A percentile compares a stretch with the other conserved stretches of the same genome.
phyloP scores from a whole-genome alignment of 2,888 invertebrate genomes.

The Epistrophe eligans region DNA sequence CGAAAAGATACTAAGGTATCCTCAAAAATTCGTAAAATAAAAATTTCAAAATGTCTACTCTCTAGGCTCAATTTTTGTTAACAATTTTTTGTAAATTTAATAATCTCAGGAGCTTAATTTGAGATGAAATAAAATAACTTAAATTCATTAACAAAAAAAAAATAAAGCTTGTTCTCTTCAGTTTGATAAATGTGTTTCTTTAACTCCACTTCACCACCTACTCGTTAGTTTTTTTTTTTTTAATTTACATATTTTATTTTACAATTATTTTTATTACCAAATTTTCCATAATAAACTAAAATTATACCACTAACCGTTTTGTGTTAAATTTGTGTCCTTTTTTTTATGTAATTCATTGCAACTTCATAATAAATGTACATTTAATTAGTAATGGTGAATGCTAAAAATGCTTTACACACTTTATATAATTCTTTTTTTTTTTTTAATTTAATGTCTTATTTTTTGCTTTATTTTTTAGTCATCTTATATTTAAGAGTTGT shows the following conservation, averaged over 20 bases:
- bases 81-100: too few relatives aligned
- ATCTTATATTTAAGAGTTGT: constrained; percentile 56
- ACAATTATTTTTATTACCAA: constrained; percentile 16
- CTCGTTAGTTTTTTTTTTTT: constrained; percentile 4
- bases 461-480: background rate
- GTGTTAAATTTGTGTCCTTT: constrained; percentile 8
- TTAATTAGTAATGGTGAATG: constrained; percentile 57
- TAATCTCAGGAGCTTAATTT: too few relatives aligned
- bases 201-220: background rate
- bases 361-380: constrained; percentile 3
- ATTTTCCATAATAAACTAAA: constrained; percentile 43
- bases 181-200: background rate
- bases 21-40: too few relatives aligned
- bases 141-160: background rate
- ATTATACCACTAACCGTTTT: constrained; percentile 70
- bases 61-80: too few relatives aligned
- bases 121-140: background rate
- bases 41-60: too few relatives aligned
- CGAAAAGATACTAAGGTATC: too few relatives aligned
- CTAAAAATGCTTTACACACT: constrained; percentile 49
- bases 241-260: constrained; percentile 36
- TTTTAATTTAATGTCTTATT: constrained; percentile 5
- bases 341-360: constrained; percentile 59
- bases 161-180: background rate
- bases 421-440: constrained; percentile 7